Evolutionary conservation across 35 echinoderm and acorn worm genomes (phyloP).

Genomic region (Lytechinus pictus): DNA sequence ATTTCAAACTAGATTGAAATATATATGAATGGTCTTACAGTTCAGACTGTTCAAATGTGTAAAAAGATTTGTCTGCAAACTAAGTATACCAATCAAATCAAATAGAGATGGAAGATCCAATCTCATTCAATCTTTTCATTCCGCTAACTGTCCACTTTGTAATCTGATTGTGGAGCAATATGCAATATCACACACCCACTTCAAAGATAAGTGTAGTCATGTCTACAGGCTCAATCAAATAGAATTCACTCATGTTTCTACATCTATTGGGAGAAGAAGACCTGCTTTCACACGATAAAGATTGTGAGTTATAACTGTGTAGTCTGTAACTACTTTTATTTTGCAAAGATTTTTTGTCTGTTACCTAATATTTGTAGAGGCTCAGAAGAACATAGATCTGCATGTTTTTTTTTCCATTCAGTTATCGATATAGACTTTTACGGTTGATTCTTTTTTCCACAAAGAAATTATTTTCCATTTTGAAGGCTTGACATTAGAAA

Average conservation of each 20-base stretch:
- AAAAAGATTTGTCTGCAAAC: too few relatives aligned
- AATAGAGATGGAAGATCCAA: not conserved
- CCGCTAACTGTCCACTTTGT: not conserved
- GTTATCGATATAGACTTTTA: not conserved
- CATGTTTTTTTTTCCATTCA: not conserved
- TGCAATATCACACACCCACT: not conserved
- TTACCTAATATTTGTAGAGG: too few relatives aligned
- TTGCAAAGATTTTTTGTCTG: too few relatives aligned
- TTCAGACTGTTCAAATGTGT: too few relatives aligned
- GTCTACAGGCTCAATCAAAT: not conserved
- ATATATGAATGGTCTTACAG: too few relatives aligned
- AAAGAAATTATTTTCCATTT: not conserved
- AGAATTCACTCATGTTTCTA: not conserved
- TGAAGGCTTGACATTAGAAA: not conserved
- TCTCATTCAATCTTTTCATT: constrained; percentile 3
- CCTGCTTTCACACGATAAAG: not conserved
- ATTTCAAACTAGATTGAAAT: too few relatives aligned
- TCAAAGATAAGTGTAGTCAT: not conserved
- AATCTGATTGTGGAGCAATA: not conserved
- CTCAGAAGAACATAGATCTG: too few relatives aligned
- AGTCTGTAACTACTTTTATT: too few relatives aligned
- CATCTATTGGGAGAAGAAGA: not conserved
- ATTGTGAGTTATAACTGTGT: not conserved
- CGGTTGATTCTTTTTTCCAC: too few relatives aligned
- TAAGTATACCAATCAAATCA: not conserved